Base-by-base conservation (phyloP, 2,888 invertebrate species). In the Andricus quercusramuli region DNA sequence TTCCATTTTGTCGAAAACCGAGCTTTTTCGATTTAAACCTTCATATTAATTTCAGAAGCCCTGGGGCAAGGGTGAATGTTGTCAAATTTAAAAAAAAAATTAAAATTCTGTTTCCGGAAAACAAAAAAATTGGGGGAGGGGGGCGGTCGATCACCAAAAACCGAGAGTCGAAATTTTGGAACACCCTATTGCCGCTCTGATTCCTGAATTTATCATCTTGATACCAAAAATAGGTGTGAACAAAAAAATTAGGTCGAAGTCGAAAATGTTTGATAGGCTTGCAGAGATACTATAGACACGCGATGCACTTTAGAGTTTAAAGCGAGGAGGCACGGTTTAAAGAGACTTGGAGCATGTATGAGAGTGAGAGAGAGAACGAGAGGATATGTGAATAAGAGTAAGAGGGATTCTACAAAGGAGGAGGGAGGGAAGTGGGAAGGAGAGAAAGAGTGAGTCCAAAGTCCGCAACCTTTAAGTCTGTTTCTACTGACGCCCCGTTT, bases 391-490 rank as follows among this genome's bases (percentile, higher is more conserved):
- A 74, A 8, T 37, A 37, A 32, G 32, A 56, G 74, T 37, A 51
- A 56, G 74, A 32, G n/a, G 56, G 37, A 74, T 37, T 74, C n/a
- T 15, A 56, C 59, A 37, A 20, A 37, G 74, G 13, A 56, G 37
- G 74, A 11, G 74, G 37, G 74, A 11, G 74, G 74, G 13, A 56
- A 56, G 51, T 32, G 74, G 56, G 56, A 37, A 37, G 37, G 32
- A 20, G 32, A 56, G 32, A 32, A 56, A 74, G 74, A 20, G 22
- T 22, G 74, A 74, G 74, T 74, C 32, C 74, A 74, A 74, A 74
- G 74, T 74, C 74, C 74, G 32, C 56, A 74, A 74, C 74, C 74
- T 74, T 74, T 74, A 74, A 74, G 51, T 74, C 56, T 56, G 56
- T 74, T n/a, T 51, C 13, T 29, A 51, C n/a, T 22, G 44, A 67